Evolutionary conservation across 2,888 invertebrate species (phyloP).

Genomic region (Mimachlamys varia): DNA sequence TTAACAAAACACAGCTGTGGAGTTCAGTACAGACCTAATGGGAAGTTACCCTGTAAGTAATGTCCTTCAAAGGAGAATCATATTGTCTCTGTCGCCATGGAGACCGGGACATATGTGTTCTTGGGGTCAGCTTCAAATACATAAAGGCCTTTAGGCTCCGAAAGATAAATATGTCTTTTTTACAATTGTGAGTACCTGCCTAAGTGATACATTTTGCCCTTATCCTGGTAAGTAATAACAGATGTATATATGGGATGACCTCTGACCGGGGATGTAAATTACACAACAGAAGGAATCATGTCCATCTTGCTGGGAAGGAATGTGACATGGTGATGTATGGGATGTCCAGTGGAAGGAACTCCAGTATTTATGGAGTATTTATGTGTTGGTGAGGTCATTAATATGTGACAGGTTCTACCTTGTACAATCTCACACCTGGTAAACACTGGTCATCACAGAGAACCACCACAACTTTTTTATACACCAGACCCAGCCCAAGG

Average conservation of each 20-base stretch:
- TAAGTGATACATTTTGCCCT: conserved; percentile 18
- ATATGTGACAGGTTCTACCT: conserved; percentile 15
- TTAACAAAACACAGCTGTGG: background rate
- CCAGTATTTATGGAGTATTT: background rate
- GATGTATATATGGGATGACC: background rate
- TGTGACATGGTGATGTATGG: background rate
- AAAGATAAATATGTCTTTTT: background rate
- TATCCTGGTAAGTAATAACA: background rate
- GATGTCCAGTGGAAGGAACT: background rate
- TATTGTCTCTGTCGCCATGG: background rate
- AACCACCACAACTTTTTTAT: background rate
- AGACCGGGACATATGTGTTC: background rate
- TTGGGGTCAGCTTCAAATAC: too few relatives aligned
- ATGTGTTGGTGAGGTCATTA: conserved; percentile 17
- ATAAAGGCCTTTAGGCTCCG: background rate
- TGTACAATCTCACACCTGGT: background rate
- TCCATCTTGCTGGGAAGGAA: background rate
- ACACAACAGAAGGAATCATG: background rate
- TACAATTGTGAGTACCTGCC: background rate
- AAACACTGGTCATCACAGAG: background rate
- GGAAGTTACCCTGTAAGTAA: background rate
- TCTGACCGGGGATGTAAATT: background rate
- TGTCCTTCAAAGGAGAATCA: too few relatives aligned
- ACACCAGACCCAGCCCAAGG: background rate
- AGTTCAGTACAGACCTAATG: background rate